Conservation (phyloP, 2,888 invertebrate genomes). For the Xylocampa areola region DNA sequence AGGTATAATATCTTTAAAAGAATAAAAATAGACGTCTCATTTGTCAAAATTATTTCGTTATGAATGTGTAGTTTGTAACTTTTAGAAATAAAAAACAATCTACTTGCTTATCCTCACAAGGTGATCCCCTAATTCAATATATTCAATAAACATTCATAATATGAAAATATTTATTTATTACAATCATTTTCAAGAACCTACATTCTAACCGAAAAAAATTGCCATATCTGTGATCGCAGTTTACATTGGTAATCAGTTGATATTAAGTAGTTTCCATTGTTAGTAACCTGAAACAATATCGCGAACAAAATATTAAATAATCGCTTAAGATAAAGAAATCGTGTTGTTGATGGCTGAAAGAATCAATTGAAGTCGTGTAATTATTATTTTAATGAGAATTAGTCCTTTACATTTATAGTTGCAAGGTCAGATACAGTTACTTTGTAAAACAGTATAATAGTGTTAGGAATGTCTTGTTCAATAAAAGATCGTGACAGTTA, state of each 20-base stretch:
- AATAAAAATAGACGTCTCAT: too few species aligned
- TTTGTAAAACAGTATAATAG: not conserved
- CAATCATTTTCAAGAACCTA: not conserved
- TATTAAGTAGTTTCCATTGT: not conserved
- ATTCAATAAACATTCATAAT: not conserved
- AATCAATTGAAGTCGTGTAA: not conserved
- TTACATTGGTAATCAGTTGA: not conserved
- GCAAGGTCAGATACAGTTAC: not conserved
- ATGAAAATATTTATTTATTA: conserved; percentile 16
- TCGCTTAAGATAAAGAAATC: not conserved
- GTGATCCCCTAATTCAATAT: too few species aligned
- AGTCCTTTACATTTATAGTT: not conserved
- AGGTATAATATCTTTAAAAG: too few species aligned
- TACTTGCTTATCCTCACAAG: too few species aligned
- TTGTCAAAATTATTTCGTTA: not conserved
- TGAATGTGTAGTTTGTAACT: too few species aligned
- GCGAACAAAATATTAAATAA: not conserved
- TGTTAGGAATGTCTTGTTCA: not conserved
- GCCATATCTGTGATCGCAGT: not conserved
- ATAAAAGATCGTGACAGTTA: not conserved
- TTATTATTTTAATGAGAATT: not conserved
- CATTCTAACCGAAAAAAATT: conserved; percentile 3
- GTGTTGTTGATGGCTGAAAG: not conserved
- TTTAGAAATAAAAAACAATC: too few species aligned
- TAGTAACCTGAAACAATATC: not conserved